Conservation (phyloP, 2,113 vertebrate species). For the Buteo buteo region DNA sequence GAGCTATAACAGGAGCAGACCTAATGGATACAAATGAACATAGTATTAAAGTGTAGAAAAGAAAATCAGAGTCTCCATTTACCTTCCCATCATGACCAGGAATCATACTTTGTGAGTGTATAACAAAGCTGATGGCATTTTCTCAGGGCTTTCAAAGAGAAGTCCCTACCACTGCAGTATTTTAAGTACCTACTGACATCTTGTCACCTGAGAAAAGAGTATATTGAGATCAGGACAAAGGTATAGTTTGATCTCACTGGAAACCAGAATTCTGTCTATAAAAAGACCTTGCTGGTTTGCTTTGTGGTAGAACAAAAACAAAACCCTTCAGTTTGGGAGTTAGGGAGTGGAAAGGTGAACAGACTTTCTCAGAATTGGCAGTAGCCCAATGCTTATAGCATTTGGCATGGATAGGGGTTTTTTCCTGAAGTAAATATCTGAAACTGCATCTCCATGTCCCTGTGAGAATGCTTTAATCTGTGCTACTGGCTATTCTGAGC, state of each 20-base stretch:
- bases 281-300: background rate
- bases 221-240: background rate
- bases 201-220: background rate
- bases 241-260: background rate
- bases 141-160: background rate
- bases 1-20: slow-evolving; percentile 3
- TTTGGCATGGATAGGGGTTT: background rate
- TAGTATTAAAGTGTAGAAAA: background rate
- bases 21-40: background rate
- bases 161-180: background rate
- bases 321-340: background rate
- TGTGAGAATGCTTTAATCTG: background rate
- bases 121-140: background rate
- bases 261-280: background rate
- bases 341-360: background rate
- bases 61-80: slow-evolving; percentile 23
- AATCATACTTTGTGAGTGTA: background rate
- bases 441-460: background rate
- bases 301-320: background rate
- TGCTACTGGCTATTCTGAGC: background rate
- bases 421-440: background rate
- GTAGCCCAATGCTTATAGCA: background rate
- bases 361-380: background rate
- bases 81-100: background rate
- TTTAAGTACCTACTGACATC: background rate